Percentiles rank a stretch among this genome's conserved stretches.
These are phyloP conservation scores for Phoeniculus purpureus DNA, from an alignment of 2,797 vertebrate genomes.

Conservation along the genomic window DNA sequence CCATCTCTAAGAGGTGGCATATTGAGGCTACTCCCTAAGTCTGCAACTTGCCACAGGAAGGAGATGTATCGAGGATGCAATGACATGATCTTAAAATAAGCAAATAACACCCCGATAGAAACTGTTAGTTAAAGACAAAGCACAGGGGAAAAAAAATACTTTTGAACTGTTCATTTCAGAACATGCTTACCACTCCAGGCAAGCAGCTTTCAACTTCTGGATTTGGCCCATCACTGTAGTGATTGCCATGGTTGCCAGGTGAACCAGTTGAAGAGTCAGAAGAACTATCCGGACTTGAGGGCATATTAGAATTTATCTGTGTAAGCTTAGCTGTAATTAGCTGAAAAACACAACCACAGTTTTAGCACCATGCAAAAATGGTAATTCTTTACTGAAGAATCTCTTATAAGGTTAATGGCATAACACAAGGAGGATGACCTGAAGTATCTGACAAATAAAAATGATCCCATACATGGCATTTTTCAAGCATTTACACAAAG, in stretches of 20 bases:
- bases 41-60: conserved; percentile 99
- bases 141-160: background rate
- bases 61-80: conserved; percentile 98
- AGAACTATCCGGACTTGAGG: conserved; percentile 98
- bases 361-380: background rate
- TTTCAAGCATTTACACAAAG: background rate
- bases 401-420: background rate
- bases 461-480: accelerated
- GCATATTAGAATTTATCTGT: conserved; percentile 99
- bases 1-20: conserved; percentile 98
- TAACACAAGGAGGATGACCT: background rate
- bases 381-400: background rate
- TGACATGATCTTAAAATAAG: conserved; percentile 94
- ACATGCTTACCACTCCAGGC: conserved; percentile 93
- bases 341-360: conserved; percentile 74
- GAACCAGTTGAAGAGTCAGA: conserved; percentile 99
- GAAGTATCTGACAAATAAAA: background rate
- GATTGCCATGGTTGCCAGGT: conserved; percentile 98
- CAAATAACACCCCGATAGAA: background rate
- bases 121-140: background rate
- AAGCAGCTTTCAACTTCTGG: conserved; percentile 99
- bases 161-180: background rate
- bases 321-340: conserved; percentile 99
- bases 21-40: conserved; percentile 95
- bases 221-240: conserved; percentile 97